Percentiles rank a stretch among this genome's conserved stretches.
phyloP scores from a whole-genome alignment of 2,113 vertebrate species.

The Mesitornis unicolor region DNA sequence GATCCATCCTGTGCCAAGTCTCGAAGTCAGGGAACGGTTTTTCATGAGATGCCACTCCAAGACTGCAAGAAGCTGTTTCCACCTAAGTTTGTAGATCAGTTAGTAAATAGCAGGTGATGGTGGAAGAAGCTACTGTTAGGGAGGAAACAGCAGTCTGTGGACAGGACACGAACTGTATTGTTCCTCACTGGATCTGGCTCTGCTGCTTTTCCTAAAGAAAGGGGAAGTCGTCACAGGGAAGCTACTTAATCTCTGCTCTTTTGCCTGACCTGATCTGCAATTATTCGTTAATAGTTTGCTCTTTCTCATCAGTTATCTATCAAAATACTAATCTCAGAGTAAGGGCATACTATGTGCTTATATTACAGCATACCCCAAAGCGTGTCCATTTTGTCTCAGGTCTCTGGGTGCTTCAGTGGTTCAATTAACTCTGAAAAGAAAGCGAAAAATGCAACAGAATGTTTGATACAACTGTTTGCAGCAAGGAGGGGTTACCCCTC shows the following conservation, averaged over 20 bases:
- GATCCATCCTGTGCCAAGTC: background rate
- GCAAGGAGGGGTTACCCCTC: background rate
- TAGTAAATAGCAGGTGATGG: background rate
- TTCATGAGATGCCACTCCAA: background rate
- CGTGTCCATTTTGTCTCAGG: background rate
- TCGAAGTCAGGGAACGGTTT: background rate
- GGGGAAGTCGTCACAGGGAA: background rate
- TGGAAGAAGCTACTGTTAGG: background rate
- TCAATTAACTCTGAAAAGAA: background rate
- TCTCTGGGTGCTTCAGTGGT: background rate
- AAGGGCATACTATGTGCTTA: background rate
- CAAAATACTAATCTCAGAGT: background rate
- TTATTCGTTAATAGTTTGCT: background rate
- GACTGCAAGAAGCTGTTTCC: background rate
- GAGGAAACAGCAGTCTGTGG: background rate
- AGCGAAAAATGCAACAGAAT: background rate
- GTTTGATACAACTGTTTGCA: background rate
- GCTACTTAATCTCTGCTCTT: background rate
- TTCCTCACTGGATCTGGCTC: background rate
- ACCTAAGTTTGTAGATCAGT: background rate
- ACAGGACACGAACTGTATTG: background rate
- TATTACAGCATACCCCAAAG: background rate
- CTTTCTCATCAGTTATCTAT: background rate
- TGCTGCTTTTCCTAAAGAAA: background rate
- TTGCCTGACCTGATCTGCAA: background rate